Conservation (phyloP, 2,888 invertebrate genomes). For the Lepidochitona cinerea region DNA sequence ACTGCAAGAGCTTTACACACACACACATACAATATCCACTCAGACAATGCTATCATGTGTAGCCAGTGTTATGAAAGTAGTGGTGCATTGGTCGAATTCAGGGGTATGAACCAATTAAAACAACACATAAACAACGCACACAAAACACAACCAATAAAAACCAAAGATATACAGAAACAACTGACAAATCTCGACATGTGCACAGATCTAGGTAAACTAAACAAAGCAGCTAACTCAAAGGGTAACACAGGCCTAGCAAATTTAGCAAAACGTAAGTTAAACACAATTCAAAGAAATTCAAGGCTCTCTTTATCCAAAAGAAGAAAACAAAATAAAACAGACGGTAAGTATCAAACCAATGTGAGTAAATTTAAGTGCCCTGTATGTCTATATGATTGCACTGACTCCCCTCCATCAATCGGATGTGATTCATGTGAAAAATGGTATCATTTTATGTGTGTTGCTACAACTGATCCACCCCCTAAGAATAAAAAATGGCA, state of each 20-base stretch:
- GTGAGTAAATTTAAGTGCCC: not conserved
- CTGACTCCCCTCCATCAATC: not conserved
- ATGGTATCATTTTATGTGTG: not conserved
- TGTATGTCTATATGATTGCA: not conserved
- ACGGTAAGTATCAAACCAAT: not conserved
- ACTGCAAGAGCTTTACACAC: not conserved
- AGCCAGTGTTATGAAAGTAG: not conserved
- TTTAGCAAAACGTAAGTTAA: not conserved
- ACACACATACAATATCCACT: not conserved
- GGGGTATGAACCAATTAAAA: not conserved
- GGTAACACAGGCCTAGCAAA: not conserved
- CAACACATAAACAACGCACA: not conserved
- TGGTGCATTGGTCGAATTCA: not conserved
- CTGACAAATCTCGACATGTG: not conserved
- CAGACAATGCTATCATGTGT: not conserved
- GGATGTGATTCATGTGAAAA: not conserved
- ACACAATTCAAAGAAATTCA: not conserved
- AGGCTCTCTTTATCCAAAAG: not conserved
- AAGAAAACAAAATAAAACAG: too few species aligned
- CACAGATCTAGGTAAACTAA: not conserved
- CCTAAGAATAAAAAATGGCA: not conserved
- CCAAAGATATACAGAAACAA: not conserved
- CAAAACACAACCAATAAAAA: not conserved
- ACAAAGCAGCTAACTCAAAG: not conserved
- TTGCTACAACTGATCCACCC: not conserved